phyloP scores from a whole-genome alignment of 2,888 invertebrate genomes.

The Hedychridium roseum region DNA sequence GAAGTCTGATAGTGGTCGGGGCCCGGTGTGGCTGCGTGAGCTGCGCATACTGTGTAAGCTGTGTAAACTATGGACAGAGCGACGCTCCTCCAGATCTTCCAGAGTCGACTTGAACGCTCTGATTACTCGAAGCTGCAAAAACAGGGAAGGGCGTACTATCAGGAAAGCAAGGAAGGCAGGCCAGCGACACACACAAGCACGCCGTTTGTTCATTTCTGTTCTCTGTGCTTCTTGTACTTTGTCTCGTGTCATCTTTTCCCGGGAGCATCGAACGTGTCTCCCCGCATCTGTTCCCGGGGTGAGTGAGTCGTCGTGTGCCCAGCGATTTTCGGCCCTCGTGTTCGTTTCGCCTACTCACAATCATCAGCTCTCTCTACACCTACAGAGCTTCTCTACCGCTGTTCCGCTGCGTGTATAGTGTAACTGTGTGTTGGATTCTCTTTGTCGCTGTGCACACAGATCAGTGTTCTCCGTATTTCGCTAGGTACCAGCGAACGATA shows the following conservation, averaged over 20 bases:
- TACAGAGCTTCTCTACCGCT: too few species aligned
- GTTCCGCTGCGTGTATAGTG: too few species aligned
- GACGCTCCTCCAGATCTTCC: constrained; percentile 99
- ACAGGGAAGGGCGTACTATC: constrained; percentile 68
- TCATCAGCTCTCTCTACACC: too few species aligned
- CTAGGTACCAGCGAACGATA: too few species aligned
- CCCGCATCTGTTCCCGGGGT: too few species aligned
- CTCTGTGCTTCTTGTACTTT: constrained; percentile 21
- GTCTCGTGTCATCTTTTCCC: constrained; percentile 14
- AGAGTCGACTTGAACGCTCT: constrained; percentile 99
- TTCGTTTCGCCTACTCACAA: too few species aligned
- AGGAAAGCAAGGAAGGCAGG: constrained; percentile 60
- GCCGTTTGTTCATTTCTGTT: constrained; percentile 36
- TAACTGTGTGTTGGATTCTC: too few species aligned
- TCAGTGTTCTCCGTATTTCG: too few species aligned
- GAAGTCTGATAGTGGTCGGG: constrained; percentile 82
- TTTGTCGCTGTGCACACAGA: too few species aligned
- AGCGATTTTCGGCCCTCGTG: constrained; percentile 1
- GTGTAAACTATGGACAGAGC: constrained; percentile 97
- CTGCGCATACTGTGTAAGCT: constrained; percentile 87
- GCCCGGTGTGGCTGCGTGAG: constrained; percentile 79
- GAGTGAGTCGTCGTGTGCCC: too few species aligned
- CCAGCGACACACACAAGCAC: constrained; percentile 60
- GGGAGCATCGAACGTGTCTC: too few species aligned
- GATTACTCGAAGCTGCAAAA: constrained; percentile 99